A percentile compares a stretch with the other conserved stretches of the same genome.
Conservation (phyloP, 2,888 invertebrate genomes). For the Laspeyria flexula region DNA sequence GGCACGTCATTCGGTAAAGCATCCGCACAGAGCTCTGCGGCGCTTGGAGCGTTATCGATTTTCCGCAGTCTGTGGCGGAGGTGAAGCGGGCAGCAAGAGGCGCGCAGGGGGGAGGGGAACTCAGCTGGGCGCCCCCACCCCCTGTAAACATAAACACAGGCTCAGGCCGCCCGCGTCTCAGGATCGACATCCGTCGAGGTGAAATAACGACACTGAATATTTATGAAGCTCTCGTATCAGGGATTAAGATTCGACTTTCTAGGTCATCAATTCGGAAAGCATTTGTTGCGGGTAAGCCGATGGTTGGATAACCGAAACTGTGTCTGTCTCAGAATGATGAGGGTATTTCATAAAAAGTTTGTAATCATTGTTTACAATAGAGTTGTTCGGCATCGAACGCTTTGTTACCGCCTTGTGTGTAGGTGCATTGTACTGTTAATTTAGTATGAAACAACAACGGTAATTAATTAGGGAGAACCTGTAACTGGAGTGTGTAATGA, state of each 20-base stretch:
- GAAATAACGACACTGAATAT: constrained; percentile 84
- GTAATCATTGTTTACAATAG: constrained; percentile 28
- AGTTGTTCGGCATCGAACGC: constrained; percentile 29
- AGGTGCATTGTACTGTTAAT: constrained; percentile 31
- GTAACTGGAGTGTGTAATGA: constrained; percentile 23
- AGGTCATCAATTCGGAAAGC: constrained; percentile 71
- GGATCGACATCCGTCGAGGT: constrained; percentile 81
- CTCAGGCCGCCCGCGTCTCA: constrained; percentile 54
- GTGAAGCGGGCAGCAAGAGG: constrained; percentile 24
- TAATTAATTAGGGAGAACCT: constrained; percentile 32
- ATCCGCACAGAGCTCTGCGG: constrained; percentile 66
- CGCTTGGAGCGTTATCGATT: constrained; percentile 78
- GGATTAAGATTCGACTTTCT: constrained; percentile 81
- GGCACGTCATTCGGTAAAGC: constrained; percentile 56
- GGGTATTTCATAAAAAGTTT: constrained; percentile 37
- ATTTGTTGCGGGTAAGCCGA: constrained; percentile 49
- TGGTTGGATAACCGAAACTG: constrained; percentile 30
- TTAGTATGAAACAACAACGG: constrained; percentile 32
- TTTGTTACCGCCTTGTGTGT: constrained; percentile 14
- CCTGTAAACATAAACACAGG: constrained; percentile 84
- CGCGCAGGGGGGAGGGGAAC: constrained; percentile 53
- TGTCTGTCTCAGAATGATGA: constrained; percentile 15
- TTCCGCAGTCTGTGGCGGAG: constrained; percentile 67
- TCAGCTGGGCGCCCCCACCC: constrained; percentile 73
- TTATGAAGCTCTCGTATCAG: constrained; percentile 78